Evolutionary conservation across 1,140 invertebrate genomes (phyloP).

Genomic region (Drosophila micromelanica): DNA sequence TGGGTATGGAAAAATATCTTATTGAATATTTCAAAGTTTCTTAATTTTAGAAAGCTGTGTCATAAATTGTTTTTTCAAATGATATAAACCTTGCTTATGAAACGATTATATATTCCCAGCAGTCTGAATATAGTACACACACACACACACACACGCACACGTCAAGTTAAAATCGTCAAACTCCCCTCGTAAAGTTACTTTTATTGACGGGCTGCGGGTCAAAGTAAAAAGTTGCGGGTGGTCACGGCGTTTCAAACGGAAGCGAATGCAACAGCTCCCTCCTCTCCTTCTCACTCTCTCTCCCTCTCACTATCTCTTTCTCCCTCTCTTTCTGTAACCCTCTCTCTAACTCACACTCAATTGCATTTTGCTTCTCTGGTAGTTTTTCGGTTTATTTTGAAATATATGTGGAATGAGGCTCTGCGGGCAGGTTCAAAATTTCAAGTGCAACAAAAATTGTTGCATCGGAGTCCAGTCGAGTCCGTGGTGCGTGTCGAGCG

Average conservation of each 20-base stretch:
- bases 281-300: background rate
- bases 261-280: slow-evolving; percentile 37
- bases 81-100: too few relatives aligned
- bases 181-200: slow-evolving; percentile 26
- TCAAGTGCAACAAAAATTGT: slow-evolving; percentile 62
- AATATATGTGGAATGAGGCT: slow-evolving; percentile 11
- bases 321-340: background rate
- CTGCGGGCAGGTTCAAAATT: slow-evolving; percentile 65
- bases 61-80: too few relatives aligned
- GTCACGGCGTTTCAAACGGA: slow-evolving; percentile 56
- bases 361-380: slow-evolving; percentile 27
- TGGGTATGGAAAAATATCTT: too few relatives aligned
- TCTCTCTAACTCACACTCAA: too few relatives aligned
- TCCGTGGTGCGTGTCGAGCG: slow-evolving; percentile 47
- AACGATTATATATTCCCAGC: too few relatives aligned
- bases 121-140: too few relatives aligned
- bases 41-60: too few relatives aligned
- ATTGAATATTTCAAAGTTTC: too few relatives aligned
- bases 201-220: slow-evolving; percentile 68
- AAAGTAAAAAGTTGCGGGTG: slow-evolving; percentile 70
- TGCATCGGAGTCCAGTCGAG: slow-evolving; percentile 44
- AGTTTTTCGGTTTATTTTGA: slow-evolving; percentile 24
- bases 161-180: slow-evolving; percentile 3
- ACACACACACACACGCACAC: background rate
- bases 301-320: background rate